A percentile compares a stretch with the other conserved stretches of the same genome.
These are phyloP conservation scores for Myotis findleyi DNA, from an alignment of 2,797 vertebrate species.

Conservation along the genomic window DNA sequence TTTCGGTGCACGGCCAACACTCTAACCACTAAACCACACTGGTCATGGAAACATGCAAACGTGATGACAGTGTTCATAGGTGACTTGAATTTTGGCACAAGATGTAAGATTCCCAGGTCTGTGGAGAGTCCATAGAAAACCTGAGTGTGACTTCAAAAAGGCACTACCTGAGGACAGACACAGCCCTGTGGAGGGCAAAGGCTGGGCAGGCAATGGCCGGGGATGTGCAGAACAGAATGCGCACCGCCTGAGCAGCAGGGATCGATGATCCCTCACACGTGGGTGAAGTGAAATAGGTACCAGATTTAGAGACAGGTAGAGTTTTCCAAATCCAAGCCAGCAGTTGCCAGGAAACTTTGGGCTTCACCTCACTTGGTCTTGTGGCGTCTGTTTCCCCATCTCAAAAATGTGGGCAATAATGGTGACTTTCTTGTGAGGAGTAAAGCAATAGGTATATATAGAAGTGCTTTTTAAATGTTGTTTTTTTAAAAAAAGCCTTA, in stretches of 20 bases:
- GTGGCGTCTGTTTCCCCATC: neutral
- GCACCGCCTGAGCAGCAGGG: neutral
- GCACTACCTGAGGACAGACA: neutral
- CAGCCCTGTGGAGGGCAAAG: neutral
- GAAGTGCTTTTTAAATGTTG: neutral
- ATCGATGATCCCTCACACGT: too few species aligned
- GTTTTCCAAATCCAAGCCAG: neutral
- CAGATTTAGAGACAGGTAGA: neutral
- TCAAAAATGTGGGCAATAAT: neutral
- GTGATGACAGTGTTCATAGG: neutral
- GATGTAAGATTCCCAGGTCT: neutral
- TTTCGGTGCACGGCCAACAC: neutral
- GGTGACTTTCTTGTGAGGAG: neutral
- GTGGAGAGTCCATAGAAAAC: neutral
- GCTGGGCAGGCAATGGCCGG: neutral
- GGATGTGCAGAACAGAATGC: neutral
- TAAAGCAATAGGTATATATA: neutral
- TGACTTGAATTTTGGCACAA: neutral
- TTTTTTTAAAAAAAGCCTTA: neutral
- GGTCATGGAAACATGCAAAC: neutral
- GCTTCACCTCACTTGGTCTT: neutral
- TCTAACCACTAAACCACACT: neutral
- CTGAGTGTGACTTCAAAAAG: neutral
- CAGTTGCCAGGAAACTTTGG: neutral
- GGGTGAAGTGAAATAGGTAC: neutral